phyloP scores from a whole-genome alignment of 2,797 vertebrate species.

The Sebastes reedi region DNA sequence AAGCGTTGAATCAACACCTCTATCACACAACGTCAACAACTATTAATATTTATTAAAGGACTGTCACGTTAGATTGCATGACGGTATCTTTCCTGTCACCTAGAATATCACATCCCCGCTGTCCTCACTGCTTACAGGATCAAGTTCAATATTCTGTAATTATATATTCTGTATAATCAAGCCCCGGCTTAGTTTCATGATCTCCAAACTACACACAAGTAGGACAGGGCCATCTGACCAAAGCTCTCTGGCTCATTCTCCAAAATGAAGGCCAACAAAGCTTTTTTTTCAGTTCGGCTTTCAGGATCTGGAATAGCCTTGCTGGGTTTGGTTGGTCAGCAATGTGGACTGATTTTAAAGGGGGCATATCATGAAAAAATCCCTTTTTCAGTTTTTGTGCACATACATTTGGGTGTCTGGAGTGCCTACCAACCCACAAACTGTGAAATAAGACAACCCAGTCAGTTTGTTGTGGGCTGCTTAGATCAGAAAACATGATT shows the following conservation, averaged over 20 bases:
- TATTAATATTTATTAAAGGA: neutral
- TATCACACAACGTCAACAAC: neutral
- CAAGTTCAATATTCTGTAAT: conserved; percentile 2
- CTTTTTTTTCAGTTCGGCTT: neutral
- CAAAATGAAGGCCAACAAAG: neutral
- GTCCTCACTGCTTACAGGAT: conserved; percentile 5
- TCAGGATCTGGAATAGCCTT: neutral
- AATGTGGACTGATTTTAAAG: neutral
- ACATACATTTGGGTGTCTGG: too few species aligned
- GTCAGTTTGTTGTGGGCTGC: too few species aligned
- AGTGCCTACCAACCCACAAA: too few species aligned
- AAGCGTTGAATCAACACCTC: neutral
- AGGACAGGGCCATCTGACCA: neutral
- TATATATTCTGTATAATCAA: conserved; percentile 6
- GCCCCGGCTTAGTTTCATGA: conserved; percentile 1
- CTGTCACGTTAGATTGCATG: neutral
- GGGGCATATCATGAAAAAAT: rapidly evolving
- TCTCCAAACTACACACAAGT: neutral
- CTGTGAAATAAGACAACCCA: too few species aligned
- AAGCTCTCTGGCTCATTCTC: neutral
- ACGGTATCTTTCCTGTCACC: neutral
- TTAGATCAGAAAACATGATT: too few species aligned
- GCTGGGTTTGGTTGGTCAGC: neutral
- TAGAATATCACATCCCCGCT: neutral
- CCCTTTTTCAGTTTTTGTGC: too few species aligned